Evolutionary conservation across 23 tunicate genomes (phyloP), one percentile per base, ranked within the genome.

Genomic region (Styela plicata): DNA sequence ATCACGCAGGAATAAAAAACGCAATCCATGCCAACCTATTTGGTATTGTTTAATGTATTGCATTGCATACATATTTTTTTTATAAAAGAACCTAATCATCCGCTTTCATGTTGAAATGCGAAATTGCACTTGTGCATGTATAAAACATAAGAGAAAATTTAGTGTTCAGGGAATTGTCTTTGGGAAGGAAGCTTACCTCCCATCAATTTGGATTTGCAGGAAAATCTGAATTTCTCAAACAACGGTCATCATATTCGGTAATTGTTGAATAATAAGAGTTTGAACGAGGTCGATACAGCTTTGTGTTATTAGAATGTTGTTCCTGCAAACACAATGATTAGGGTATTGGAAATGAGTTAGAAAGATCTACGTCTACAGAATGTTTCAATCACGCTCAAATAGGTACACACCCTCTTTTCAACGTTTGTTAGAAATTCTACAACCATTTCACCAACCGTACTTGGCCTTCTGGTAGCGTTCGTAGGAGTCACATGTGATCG

Each of bases 201-300:
- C 92, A 33, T 88, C 92, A 10, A 88, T 83, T 78, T 88, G 92
- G 10, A 88, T 88, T 32, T 88, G 87, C 27, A n/a, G 92, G 92
- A 62, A 77, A 78, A 31, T 70, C 74, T 21, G 92, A 64, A 61
- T 86, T 82, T 19, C 92, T 85, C 5, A 83, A 79, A 36, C 92
- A 88, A 34, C 92, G 68, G 3, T 88, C 84, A 21, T 26, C 31
- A 78, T 65, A 36, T 18, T 74, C 83, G 25, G 69, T 63, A 7
- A 35, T 7, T 33, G 32, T 64, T 13, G 85, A 73, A 70, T 65
- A 86, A 64, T 34, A 64, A 1, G 34, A 35, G 1, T 53, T 3
- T 0, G 86, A 83, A 23, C 69, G 79, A 3, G 19, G 44, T n/a
- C 70, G 7, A 13, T 44, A 44, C 13, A 44, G 10, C 13, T 44